Evolutionary conservation across 2,113 vertebrate genomes (phyloP), one percentile per base, ranked within the genome.

Genomic region (Melanocharis versteri): DNA sequence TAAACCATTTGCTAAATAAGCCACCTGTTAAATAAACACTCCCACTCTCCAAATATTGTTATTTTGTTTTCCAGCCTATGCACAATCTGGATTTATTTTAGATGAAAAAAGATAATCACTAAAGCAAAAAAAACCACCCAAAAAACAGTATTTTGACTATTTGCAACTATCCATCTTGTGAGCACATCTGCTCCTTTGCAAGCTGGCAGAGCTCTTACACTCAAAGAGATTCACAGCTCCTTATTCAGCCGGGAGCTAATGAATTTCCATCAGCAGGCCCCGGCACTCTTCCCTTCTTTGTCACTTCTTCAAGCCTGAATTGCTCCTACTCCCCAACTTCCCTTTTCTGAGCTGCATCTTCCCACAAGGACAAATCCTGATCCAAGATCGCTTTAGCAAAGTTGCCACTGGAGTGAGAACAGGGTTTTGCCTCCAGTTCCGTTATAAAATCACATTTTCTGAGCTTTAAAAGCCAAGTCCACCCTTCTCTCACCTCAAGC

Each of bases 51-150:
- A 95, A 96, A 96, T 87, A 97, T 93, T 94, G 94, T 71, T 85
- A 78, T 90, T 97, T 95, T 94, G 57, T 93, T 96, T 97, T 87
- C 73, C 84, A 95, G 78, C 60, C 73, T 72, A 58, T 87, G 84
- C 84, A 89, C 94, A 97, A 96, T 95, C 94, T 97, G 94, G 94
- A 82, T 89, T 96, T 97, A 93, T 95, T 96, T 93, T 72, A 79
- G 87, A 96, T 91, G 81, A 87, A 91, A 87, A 92, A 91, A 82
- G 77, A 94, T 89, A 95, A 95, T 89, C 89, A 57, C 72, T 28
- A 44, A 76, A 50, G 56, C 21, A 42, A 35, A 89, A 88, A 93
- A 89, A 51, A 40, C n/a, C n/a, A 2, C 3, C 44, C 47, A 58
- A 83, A 60, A 58, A 30, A 2, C 62, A 89, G 87, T 96, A 91